Evolutionary conservation across 2,113 vertebrate species (phyloP), one percentile per base, ranked within the genome.

Genomic region (Anarrhichthys ocellatus): DNA sequence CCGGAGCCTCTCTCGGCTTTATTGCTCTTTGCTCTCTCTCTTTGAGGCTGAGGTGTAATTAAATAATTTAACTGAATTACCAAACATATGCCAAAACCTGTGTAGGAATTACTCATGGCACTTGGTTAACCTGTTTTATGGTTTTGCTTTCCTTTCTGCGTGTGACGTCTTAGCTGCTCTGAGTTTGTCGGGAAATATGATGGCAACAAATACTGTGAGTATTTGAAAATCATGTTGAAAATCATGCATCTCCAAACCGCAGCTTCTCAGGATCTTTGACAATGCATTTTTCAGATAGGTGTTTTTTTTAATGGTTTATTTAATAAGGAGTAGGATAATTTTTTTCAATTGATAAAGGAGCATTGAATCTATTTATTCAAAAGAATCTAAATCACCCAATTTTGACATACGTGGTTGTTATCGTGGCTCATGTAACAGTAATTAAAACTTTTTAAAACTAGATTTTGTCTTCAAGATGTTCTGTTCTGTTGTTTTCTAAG

Each of bases 31-130:
- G 61, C 78, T 76, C 83, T 59, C 65, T 81, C 46, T 85, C 80
- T 88, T 78, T 76, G 32, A 87, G 84, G 73, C 81, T 71, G 61
- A 73, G 76, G 73, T 85, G 54, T 84, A 82, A 88, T 92, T 90
- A 85, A 91, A 90, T 85, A 72, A 91, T 90, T 89, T 75, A 76
- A 74, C 75, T 38, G 65, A 92, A 92, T 90, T 79, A 92, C 76
- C 73, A 88, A 88, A 90, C 80, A 76, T 81, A 73, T 82, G 86
- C 56, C 52, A 6, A 73, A 84, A 85, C 79, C 69, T 67, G 64
- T 81, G 78, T 62, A 68, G 71, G 74, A 88, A 82, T 87, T 67
- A 84, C 73, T 86, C 58, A 17, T 73, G 74, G 59, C 64, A 85
- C 66, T 63, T 77, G 70, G 72, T 77, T 50, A 81, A 71, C 63